Evolutionary conservation across 1,140 invertebrate species (phyloP).

Genomic region (Zaprionus gabonicus): DNA sequence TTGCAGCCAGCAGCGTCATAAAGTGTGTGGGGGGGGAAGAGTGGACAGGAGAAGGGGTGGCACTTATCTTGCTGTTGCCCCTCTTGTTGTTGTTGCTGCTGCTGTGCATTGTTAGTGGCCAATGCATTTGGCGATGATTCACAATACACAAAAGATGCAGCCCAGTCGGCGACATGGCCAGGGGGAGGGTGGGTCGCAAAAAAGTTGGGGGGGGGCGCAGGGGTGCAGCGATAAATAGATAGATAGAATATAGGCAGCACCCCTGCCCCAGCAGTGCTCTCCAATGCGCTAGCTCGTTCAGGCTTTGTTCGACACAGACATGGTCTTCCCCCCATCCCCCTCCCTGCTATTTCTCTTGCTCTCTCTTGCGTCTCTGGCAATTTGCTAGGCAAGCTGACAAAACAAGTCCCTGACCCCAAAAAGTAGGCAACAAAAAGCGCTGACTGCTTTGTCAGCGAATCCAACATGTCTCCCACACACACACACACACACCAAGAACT

Average conservation of each 20-base stretch:
- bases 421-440: constrained; percentile 73
- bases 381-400: constrained; percentile 64
- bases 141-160: constrained; percentile 76
- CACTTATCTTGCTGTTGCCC: constrained; percentile 53
- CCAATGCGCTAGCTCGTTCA: not conserved
- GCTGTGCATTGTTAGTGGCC: constrained; percentile 65
- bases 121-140: constrained; percentile 78
- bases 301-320: constrained; percentile 2
- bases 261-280: not conserved
- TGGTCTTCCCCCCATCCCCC: not conserved
- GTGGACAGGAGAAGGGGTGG: not conserved
- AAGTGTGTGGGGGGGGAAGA: not conserved
- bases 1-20: constrained; percentile 14
- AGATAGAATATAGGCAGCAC: constrained; percentile 62
- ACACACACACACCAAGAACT: not conserved
- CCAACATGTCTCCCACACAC: constrained; percentile 24
- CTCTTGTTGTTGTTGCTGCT: constrained; percentile 4
- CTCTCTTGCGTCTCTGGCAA: constrained; percentile 2
- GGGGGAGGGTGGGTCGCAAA: constrained; percentile 17
- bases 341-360: not conserved
- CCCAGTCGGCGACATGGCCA: constrained; percentile 17
- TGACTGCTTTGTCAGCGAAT: constrained; percentile 73
- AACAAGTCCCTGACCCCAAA: constrained; percentile 81
- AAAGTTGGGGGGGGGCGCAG: constrained; percentile 40
- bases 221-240: constrained; percentile 66